phyloP scores from a whole-genome alignment of 1,140 invertebrate genomes.

The Chrysomallon squamiferum region DNA sequence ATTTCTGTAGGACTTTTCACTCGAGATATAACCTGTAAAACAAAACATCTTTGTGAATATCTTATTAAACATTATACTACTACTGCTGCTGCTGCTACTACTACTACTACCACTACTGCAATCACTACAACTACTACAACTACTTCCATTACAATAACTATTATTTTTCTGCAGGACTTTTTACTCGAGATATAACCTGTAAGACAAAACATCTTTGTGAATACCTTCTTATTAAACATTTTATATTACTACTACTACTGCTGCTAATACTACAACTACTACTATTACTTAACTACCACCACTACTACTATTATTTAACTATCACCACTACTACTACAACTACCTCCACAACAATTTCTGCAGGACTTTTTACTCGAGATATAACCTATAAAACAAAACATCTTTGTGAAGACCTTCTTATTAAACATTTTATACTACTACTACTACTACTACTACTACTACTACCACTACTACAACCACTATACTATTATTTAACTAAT shows the following conservation, averaged over 20 bases:
- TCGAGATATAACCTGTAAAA: constrained; percentile 72
- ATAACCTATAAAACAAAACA: constrained; percentile 65
- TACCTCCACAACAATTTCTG: constrained; percentile 93
- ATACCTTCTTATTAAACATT: background rate
- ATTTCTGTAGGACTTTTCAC: constrained; percentile 93
- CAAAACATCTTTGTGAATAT: background rate
- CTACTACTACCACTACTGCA: background rate
- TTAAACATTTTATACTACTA: background rate
- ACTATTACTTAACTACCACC: too few relatives aligned
- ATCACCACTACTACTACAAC: too few relatives aligned
- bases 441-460: background rate
- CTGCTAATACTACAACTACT: background rate
- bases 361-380: constrained; percentile 85
- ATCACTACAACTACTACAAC: too few relatives aligned
- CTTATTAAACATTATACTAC: background rate
- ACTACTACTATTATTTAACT: too few relatives aligned
- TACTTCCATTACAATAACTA: too few relatives aligned
- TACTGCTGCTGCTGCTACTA: background rate
- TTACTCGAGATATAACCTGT: constrained; percentile 77
- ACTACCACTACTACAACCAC: background rate
- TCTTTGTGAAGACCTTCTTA: background rate
- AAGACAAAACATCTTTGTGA: constrained; percentile 1
- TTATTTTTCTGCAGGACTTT: constrained; percentile 89
- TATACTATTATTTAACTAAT: too few relatives aligned
- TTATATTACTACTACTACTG: background rate